These are phyloP conservation scores for Diuraphis noxia DNA, from an alignment of 1,140 invertebrate species.

Conservation along the genomic window DNA sequence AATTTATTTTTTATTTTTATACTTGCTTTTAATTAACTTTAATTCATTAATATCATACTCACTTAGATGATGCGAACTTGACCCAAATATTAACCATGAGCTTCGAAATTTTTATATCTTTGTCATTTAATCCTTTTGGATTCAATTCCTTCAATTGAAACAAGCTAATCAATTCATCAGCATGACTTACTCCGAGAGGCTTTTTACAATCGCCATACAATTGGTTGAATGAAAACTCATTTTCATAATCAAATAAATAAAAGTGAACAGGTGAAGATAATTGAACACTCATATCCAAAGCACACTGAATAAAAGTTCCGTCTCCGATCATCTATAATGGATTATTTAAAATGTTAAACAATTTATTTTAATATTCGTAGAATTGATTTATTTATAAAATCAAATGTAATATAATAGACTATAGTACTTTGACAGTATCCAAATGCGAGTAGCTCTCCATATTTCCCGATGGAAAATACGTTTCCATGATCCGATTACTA, in stretches of 20 bases:
- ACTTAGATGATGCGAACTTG: constrained; percentile 25
- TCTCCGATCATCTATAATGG: constrained; percentile 22
- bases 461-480: not conserved
- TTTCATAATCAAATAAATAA: constrained; percentile 43
- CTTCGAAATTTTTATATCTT: constrained; percentile 21
- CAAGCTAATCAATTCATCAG: constrained; percentile 39
- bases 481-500: not conserved
- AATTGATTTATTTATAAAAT: not conserved
- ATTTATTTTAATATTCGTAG: not conserved
- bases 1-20: not conserved
- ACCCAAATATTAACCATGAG: constrained; percentile 40
- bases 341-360: not conserved
- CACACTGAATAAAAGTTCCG: not conserved
- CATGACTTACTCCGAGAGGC: not conserved
- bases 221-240: constrained; percentile 27
- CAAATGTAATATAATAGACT: not conserved
- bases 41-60: not conserved
- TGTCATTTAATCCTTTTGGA: not conserved
- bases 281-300: not conserved
- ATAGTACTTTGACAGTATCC: not conserved
- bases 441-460: not conserved
- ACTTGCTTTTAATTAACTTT: not conserved
- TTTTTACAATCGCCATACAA: not conserved
- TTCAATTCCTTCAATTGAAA: not conserved
- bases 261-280: not conserved